Conservation (phyloP, 2,113 vertebrate species). For the Myanophis thanlyinensis region DNA sequence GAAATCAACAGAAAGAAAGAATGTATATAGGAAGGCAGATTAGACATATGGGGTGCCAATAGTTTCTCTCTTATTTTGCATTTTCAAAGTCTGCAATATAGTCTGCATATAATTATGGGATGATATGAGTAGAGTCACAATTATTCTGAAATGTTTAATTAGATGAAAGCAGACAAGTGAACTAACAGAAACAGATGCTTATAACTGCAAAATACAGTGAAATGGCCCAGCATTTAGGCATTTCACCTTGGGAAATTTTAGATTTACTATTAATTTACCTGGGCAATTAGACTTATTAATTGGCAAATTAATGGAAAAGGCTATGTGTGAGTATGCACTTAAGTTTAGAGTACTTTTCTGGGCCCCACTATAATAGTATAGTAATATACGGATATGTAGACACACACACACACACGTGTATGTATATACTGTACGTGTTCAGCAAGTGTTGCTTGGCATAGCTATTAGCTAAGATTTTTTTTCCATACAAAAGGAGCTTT, state of each 20-base stretch:
- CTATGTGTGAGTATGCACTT: not conserved
- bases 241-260: not conserved
- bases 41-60: not conserved
- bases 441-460: not conserved
- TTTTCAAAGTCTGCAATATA: not conserved
- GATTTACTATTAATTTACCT: not conserved
- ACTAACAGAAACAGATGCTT: not conserved
- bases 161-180: not conserved
- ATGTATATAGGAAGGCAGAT: not conserved
- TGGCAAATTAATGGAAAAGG: not conserved
- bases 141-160: not conserved
- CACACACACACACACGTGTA: too few species aligned
- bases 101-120: not conserved
- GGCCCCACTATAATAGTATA: not conserved
- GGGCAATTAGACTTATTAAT: not conserved
- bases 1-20: not conserved
- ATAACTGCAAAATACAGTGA: not conserved
- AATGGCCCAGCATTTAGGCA: not conserved
- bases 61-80: not conserved
- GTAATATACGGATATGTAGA: not conserved
- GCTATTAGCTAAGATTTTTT: not conserved
- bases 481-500: not conserved
- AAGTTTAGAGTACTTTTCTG: not conserved
- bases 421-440: too few species aligned
- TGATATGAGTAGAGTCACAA: not conserved